Percentiles rank a stretch among this genome's conserved stretches.
Conservation (phyloP, 2,797 vertebrate species). For the Smutsia gigantea region DNA sequence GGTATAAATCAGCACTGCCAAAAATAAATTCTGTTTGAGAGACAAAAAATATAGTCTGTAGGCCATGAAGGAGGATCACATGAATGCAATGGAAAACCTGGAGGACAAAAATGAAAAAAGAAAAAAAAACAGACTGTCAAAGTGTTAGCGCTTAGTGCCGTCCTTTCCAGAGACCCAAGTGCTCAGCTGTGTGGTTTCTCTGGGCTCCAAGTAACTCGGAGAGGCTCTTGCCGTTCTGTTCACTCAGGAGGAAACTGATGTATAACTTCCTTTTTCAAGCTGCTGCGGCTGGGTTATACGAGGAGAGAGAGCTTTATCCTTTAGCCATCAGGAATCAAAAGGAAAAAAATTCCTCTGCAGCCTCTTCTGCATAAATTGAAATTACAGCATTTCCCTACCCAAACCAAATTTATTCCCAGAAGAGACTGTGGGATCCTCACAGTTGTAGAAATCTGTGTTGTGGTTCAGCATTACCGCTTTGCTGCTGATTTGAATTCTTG, state of each 20-base stretch:
- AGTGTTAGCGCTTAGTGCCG: not conserved
- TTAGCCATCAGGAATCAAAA: not conserved
- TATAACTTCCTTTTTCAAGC: conserved; percentile 45
- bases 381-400: not conserved
- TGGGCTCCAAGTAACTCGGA: not conserved
- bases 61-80: conserved; percentile 27
- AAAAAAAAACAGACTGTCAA: not conserved
- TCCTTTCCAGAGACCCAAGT: conserved; percentile 2
- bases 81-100: not conserved
- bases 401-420: not conserved
- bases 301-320: conserved; percentile 33
- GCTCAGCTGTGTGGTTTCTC: not conserved
- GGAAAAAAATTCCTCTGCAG: not conserved
- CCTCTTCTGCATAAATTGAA: not conserved
- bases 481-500: not conserved
- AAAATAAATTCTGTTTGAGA: conserved; percentile 39
- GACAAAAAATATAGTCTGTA: conserved; percentile 9
- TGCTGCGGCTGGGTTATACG: not conserved
- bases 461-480: not conserved
- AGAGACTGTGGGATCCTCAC: not conserved
- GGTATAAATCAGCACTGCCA: conserved; percentile 12
- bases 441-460: not conserved
- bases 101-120: not conserved
- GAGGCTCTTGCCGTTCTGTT: not conserved
- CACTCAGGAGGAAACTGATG: not conserved